phyloP scores from a whole-genome alignment of 2,113 vertebrate species.

The Anguilla rostrata region DNA sequence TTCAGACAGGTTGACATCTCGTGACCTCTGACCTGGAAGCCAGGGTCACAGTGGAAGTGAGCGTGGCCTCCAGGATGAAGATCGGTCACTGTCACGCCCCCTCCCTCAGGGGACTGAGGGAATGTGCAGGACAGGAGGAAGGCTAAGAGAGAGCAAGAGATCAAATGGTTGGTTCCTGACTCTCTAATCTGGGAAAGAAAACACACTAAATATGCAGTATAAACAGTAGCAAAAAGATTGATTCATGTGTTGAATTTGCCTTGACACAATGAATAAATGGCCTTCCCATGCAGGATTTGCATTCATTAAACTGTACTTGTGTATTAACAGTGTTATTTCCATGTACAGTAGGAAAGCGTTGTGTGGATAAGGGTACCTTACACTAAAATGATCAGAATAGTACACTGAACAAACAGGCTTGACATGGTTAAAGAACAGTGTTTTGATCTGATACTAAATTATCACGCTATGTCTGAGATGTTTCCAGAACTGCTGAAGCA shows the following conservation, averaged over 20 bases:
- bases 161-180: background rate
- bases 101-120: slow-evolving; percentile 77
- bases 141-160: slow-evolving; percentile 58
- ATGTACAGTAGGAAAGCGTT: background rate
- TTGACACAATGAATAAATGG: background rate
- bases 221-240: background rate
- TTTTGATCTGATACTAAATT: background rate
- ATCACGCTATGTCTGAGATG: background rate
- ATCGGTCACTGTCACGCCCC: slow-evolving; percentile 85
- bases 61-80: slow-evolving; percentile 86
- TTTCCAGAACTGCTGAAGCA: background rate
- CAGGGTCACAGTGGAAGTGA: slow-evolving; percentile 85
- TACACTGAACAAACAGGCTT: background rate
- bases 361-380: background rate
- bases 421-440: background rate
- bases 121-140: slow-evolving; percentile 88
- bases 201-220: background rate
- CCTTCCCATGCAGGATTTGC: background rate
- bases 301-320: background rate
- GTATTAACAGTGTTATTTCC: background rate
- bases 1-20: slow-evolving; percentile 83
- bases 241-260: background rate
- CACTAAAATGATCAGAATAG: background rate
- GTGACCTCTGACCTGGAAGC: slow-evolving; percentile 83
- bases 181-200: background rate